phyloP scores from a whole-genome alignment of 2,888 invertebrate species.

The Tinea semifulvella region DNA sequence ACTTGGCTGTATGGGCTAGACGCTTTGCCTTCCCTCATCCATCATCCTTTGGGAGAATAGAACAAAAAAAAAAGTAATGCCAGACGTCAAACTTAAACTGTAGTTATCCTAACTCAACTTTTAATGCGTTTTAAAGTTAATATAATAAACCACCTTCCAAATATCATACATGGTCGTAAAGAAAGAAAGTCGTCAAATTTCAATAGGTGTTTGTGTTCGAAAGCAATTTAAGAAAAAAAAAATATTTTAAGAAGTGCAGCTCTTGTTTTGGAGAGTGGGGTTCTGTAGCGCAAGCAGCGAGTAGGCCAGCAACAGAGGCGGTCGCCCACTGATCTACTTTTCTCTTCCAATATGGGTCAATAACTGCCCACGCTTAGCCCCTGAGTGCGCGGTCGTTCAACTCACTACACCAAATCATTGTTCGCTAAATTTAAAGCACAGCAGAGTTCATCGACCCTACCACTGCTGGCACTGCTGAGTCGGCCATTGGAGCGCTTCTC shows the following conservation, averaged over 20 bases:
- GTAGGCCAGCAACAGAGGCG: conserved; percentile 53
- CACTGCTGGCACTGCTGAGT: conserved; percentile 8
- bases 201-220: conserved; percentile 5
- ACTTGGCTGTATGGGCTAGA: no score
- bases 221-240: background rate
- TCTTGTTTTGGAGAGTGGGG: conserved; percentile 11
- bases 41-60: no score
- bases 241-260: conserved; percentile 2
- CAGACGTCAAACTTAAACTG: no score
- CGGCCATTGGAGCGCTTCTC: conserved; percentile 34
- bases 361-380: conserved; percentile 67
- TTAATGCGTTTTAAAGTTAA: no score
- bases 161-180: no score
- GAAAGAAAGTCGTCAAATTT: conserved; percentile 8
- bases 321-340: conserved; percentile 69
- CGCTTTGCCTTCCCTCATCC: no score
- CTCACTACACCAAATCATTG: conserved; percentile 66
- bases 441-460: background rate
- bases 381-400: conserved; percentile 61
- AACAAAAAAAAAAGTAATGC: no score
- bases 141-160: no score
- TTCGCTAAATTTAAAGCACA: conserved; percentile 62
- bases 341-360: conserved; percentile 66
- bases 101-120: no score
- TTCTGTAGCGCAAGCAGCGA: conserved; percentile 9